Base-by-base conservation (phyloP, 2,113 vertebrate species). In the Pseudonaja textilis region DNA sequence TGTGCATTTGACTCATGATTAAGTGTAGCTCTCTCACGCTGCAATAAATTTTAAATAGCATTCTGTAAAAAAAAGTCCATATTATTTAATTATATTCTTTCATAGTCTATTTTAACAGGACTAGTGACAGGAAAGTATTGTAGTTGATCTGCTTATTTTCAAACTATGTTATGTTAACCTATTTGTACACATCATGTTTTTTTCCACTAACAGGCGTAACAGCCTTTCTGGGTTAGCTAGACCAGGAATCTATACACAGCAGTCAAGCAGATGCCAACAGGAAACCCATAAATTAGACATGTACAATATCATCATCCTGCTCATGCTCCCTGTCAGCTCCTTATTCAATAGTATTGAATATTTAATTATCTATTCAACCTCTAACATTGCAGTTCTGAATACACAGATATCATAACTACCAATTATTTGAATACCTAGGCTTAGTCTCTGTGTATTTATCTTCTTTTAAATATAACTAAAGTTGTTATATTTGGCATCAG, bases 11-110 rank as follows among this genome's bases (percentile, higher is more conserved):
- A 81, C 9, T 52, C 57, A 85, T 42, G 74, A 47, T 87, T 88
- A 93, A 89, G 64, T 42, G 25, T 42, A 85, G 14, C 69, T 91
- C 55, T 89, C 74, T 86, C 74, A 69, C 45, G 55, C 34, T 54
- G 25, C 87, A 93, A 89, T 91, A 89, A 47, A 86, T 54, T 86
- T 89, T 85, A 89, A 89, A 81, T 50, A 26, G 42, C 64, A 55
- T 55, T 86, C 47, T 47, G 54, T 8, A 85, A 93, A 93, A 52
- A 42, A 85, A 45, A 26, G 18, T 39, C 16, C 42, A n/a, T 23
- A 50, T 16, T 10, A 54, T 42, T 85, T 34, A 93, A 45, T 54
- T 87, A 64, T 52, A n/a, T 55, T 91, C 9, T 45, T 42, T 61
- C 45, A 45, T 7, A 87, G 16, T 39, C 11, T 25, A 90, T 34